A percentile compares a stretch with the other conserved stretches of the same genome.
phyloP scores from a whole-genome alignment of 2,113 vertebrate genomes.

The Myrmecophaga tridactyla region DNA sequence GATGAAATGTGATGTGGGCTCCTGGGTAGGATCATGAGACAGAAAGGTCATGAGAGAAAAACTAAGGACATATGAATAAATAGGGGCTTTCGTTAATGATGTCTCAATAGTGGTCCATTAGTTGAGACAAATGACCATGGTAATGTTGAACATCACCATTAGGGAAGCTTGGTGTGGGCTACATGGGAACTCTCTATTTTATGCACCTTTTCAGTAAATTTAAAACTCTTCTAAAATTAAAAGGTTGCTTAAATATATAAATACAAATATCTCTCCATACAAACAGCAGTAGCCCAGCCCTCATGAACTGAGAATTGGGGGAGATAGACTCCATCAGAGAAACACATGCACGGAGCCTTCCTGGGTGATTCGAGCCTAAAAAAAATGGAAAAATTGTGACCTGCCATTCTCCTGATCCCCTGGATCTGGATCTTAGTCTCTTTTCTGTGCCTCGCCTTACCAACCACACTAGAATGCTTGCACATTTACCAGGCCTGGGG shows the following conservation, averaged over 20 bases:
- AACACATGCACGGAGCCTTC: not conserved
- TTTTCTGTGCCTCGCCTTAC: no score
- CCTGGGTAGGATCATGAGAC: no score
- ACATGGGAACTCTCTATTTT: no score
- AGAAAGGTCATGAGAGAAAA: not conserved
- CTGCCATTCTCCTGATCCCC: not conserved
- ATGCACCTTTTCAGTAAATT: no score
- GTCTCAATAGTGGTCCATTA: accelerated
- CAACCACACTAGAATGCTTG: no score
- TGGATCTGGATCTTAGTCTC: not conserved
- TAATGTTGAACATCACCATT: not conserved
- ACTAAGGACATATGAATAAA: accelerated
- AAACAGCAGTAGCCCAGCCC: not conserved
- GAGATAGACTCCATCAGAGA: not conserved
- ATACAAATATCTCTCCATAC: no score
- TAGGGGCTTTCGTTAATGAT: accelerated
- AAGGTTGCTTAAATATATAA: no score
- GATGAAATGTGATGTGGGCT: no score
- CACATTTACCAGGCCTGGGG: no score
- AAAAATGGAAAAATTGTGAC: no score
- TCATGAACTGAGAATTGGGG: not conserved
- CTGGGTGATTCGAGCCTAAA: no score
- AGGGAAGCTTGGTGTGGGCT: not conserved
- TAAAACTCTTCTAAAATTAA: no score
- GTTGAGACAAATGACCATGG: not conserved